A percentile compares a stretch with the other conserved stretches of the same genome.
Conservation (phyloP, 2,797 vertebrate genomes). For the Takifugu ocellatus region DNA sequence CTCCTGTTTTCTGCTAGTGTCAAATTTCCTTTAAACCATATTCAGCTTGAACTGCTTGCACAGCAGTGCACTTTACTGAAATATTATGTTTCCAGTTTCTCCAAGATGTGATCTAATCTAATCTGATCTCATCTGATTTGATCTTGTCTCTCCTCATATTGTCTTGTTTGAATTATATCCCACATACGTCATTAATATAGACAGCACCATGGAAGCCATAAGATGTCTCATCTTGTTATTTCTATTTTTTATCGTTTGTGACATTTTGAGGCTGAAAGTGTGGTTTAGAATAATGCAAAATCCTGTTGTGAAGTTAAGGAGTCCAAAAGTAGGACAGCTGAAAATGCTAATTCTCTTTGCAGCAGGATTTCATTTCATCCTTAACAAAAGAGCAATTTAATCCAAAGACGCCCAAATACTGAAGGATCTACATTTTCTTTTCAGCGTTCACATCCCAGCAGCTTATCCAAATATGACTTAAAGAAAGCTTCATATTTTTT, state of each 20-base stretch:
- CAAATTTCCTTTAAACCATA: constrained; percentile 27
- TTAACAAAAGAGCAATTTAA: constrained; percentile 6
- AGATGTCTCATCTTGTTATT: neutral
- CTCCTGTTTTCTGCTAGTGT: constrained; percentile 5
- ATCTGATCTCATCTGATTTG: constrained; percentile 36
- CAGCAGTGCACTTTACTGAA: constrained; percentile 7
- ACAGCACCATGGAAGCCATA: neutral
- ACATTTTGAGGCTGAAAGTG: constrained; percentile 37
- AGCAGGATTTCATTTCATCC: constrained; percentile 13
- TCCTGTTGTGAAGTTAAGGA: constrained; percentile 1
- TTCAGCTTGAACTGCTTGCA: constrained; percentile 27
- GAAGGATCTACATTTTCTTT: constrained; percentile 15
- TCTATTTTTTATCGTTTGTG: constrained; percentile 8
- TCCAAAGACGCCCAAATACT: neutral
- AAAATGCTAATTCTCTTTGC: constrained; percentile 17
- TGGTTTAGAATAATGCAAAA: constrained; percentile 19
- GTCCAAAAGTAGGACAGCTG: constrained; percentile 25
- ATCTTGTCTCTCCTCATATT: constrained; percentile 23
- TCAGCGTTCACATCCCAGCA: constrained; percentile 1
- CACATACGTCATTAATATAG: constrained; percentile 22
- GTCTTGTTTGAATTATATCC: constrained; percentile 11
- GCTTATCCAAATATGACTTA: neutral
- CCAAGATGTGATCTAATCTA: constrained; percentile 41
- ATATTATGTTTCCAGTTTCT: constrained; percentile 15
- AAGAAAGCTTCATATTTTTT: too few species aligned